phyloP scores from a whole-genome alignment of 2,888 invertebrate genomes.

The Drosophila anomalata region DNA sequence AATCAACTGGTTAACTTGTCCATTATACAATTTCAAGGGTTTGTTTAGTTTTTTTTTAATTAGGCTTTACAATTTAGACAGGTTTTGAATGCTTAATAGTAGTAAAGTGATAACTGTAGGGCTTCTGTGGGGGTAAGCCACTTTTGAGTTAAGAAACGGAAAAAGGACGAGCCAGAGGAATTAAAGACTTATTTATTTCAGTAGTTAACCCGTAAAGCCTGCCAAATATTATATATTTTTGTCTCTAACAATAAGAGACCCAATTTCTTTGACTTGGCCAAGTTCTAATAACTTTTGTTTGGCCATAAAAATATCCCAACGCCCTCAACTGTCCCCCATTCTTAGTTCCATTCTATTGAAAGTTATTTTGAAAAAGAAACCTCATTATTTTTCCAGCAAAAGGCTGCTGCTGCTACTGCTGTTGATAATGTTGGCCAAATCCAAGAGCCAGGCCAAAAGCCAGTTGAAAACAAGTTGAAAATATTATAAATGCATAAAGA shows the following conservation, averaged over 20 bases:
- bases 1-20: neutral
- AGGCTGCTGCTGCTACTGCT: slow-evolving; percentile 24
- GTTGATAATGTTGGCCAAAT: slow-evolving; percentile 50
- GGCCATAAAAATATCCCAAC: slow-evolving; percentile 1
- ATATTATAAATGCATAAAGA: slow-evolving; percentile 81
- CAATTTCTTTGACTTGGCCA: neutral
- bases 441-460: slow-evolving; percentile 58
- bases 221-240: neutral
- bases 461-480: slow-evolving; percentile 69
- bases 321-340: neutral
- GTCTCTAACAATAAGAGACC: neutral
- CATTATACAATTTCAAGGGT: neutral
- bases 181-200: too few relatives aligned
- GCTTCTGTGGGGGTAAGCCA: too few relatives aligned
- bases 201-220: neutral
- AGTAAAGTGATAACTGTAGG: neutral
- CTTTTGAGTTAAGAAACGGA: too few relatives aligned
- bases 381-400: slow-evolving; percentile 55
- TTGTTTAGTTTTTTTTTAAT: neutral
- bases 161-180: too few relatives aligned
- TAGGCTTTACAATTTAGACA: neutral
- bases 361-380: neutral
- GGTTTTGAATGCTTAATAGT: neutral
- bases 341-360: neutral
- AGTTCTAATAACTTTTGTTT: neutral